phyloP scores from a whole-genome alignment of 2,113 vertebrate genomes.

The Ifrita kowaldi region DNA sequence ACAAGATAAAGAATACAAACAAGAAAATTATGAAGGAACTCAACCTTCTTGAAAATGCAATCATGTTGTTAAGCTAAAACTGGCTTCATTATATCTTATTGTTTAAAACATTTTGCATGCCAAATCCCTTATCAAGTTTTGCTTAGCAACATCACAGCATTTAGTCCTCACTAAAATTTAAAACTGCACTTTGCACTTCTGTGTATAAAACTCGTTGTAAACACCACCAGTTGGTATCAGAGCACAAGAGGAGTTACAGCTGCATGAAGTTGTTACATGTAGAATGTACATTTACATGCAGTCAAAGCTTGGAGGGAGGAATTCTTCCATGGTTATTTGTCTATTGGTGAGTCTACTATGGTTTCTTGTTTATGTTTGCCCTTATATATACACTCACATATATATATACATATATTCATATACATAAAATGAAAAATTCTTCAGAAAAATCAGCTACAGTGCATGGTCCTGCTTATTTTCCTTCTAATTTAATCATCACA shows the following conservation, averaged over 20 bases:
- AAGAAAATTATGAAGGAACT: neutral
- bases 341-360: neutral
- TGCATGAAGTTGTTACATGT: neutral
- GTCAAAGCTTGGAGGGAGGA: neutral
- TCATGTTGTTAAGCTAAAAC: neutral
- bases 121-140: neutral
- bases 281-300: neutral
- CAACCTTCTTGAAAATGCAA: neutral
- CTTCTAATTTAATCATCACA: neutral
- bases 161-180: neutral
- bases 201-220: neutral
- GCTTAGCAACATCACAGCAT: neutral
- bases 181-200: neutral
- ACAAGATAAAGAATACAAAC: neutral
- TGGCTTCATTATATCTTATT: neutral
- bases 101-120: neutral
- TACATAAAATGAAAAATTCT: neutral
- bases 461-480: neutral
- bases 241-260: neutral
- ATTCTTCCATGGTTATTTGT: neutral
- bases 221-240: neutral
- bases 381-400: neutral
- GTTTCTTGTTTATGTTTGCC: neutral
- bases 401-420: neutral
- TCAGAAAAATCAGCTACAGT: neutral